Evolutionary conservation across 2,113 vertebrate genomes (phyloP).

Genomic region (Nannobrachium achirus): DNA sequence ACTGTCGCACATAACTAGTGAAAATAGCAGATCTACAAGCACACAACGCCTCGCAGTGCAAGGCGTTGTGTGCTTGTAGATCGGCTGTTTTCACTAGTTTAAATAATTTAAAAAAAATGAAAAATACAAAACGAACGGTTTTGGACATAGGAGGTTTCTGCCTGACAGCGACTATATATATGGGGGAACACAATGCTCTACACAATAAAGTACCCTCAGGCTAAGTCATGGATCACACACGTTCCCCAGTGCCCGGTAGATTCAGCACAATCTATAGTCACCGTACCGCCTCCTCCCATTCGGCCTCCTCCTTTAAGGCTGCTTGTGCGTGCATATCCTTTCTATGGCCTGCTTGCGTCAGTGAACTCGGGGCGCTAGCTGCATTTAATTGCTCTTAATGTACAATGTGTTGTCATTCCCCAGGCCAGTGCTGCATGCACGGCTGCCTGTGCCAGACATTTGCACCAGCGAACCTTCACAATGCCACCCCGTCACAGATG

Average conservation of each 20-base stretch:
- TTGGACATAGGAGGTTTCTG: no score
- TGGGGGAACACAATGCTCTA: neutral
- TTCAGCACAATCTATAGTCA: slow-evolving; percentile 21
- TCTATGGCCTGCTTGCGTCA: slow-evolving; percentile 53
- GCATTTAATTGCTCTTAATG: slow-evolving; percentile 69
- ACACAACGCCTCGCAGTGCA: no score
- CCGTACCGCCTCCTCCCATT: slow-evolving; percentile 1
- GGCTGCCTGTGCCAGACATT: slow-evolving; percentile 51
- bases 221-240: slow-evolving; percentile 27
- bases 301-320: slow-evolving; percentile 48
- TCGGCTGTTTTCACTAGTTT: no score
- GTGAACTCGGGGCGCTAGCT: slow-evolving; percentile 48
- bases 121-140: no score
- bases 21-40: no score
- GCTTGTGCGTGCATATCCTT: slow-evolving; percentile 37
- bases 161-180: no score
- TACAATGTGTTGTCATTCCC: slow-evolving; percentile 50
- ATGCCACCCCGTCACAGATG: slow-evolving; percentile 11
- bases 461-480: slow-evolving; percentile 60
- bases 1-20: no score
- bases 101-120: no score
- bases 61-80: no score
- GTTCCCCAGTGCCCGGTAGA: slow-evolving; percentile 7
- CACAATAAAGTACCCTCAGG: slow-evolving; percentile 15
- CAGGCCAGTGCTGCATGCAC: slow-evolving; percentile 54